Evolutionary conservation across 2,888 invertebrate species (phyloP), one percentile per base, ranked within the genome.

Genomic region (Saturnia pavonia): DNA sequence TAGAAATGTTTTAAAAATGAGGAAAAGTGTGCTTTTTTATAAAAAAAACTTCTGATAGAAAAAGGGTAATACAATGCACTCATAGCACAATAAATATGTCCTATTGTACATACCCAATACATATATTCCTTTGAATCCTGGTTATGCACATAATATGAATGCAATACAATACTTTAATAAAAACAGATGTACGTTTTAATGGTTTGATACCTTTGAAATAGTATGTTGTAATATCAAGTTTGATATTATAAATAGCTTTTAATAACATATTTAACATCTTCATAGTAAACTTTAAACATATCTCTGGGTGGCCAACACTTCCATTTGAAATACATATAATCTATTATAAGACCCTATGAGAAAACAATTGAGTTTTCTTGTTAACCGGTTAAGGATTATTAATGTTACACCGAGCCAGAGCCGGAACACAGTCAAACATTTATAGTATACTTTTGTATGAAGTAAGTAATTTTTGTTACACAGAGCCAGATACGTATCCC

Each of bases 101-200:
- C 40, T 66, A 69, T 22, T 45, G 69, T 87, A 93, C 93, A 85
- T 93, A 93, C 93, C 93, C 93, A 92, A 84, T 91, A 92, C 69
- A 82, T 79, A 76, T 87, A 85, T 79, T 84, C 87, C 76, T 84
- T 84, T 72, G 80, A 66, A 74, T 85, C 91, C 93, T 91, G 88
- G 87, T 82, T 75, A 80, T 74, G 90, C 90, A 81, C 82, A 54
- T 54, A 78, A 74, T 77, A 80, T 70, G n/a, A 72, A 69, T 69
- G 71, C 67, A 72, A 68, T 40, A 65, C 0, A 19, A 40, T n/a
- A 34, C 40, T 65, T 40, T 4, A 40, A 65, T 40, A 40, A 19
- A 40, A 65, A 34, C 63, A 54, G 22, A 22, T 54, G 54, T 22
- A 54, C 0, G 11, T 22, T 54, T n/a, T 54, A 9, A 54, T n/a